Base-by-base conservation (phyloP, 2,888 invertebrate species). In the Pyralis farinalis region DNA sequence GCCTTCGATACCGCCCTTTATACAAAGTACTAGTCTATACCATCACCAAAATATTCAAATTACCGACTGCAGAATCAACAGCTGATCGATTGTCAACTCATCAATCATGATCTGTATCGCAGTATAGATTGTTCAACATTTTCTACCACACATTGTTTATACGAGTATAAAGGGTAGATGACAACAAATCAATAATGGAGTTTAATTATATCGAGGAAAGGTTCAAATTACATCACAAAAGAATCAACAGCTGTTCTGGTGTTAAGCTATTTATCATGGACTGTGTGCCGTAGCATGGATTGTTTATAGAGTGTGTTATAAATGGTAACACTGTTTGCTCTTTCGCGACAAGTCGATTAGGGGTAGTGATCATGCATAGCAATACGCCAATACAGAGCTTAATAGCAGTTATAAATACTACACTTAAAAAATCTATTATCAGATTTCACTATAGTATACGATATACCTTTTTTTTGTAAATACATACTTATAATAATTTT, bases 191-290 rank as follows among this genome's bases (percentile, higher is more conserved):
- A 16, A 16, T 16, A 16, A 16, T 16, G 16, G 4, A 2, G 2
- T 16, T 16, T 16, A 16, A 16, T 16, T 16, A 2, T 16, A 16
- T 16, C 16, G 4, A 2, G 2, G 16, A 16, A n/a, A 16, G 16
- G 16, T 5, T 37, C 37, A 37, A 31, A 5, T 21, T 21, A 37
- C 20, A 11, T 16, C 16, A 16, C 21, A 16, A 1, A 11, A 40
- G 44, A 36, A 43, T 44, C 46, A 49, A 49, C 49, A 49, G 49
- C 46, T 49, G 49, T 38, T 36, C 36, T 21, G 20, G 20, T 6
- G 29, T 30, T 7, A 30, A 8, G 10, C 12, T 37, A 44, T 47
- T 44, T 43, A 47, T 47, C 47, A 47, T 22, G 3, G 16, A 16
- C 16, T 16, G 16, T 16, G 16, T 16, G 32, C 25, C 25, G 1